phyloP scores from a whole-genome alignment of 1,140 invertebrate species.

The Drosophila subpulchrella region DNA sequence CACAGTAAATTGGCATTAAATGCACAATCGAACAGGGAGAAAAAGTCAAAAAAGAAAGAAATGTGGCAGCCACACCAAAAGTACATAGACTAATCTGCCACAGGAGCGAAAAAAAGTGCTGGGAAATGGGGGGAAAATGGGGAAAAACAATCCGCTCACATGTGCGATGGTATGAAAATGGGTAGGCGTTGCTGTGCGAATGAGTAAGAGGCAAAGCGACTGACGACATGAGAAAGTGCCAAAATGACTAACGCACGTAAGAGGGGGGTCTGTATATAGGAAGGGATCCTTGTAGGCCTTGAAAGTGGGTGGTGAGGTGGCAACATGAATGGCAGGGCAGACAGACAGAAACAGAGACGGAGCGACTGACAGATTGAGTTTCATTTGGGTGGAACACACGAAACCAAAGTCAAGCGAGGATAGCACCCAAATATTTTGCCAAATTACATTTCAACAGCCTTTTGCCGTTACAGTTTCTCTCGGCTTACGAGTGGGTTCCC shows the following conservation, averaged over 20 bases:
- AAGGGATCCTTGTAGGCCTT: slow-evolving; percentile 13
- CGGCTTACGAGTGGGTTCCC: slow-evolving; percentile 12
- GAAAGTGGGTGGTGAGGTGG: slow-evolving; percentile 13
- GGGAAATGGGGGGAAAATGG: background rate
- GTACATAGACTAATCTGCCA: slow-evolving; percentile 62
- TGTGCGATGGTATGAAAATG: slow-evolving; percentile 5
- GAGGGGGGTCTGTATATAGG: background rate
- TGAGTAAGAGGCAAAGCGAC: slow-evolving; percentile 43
- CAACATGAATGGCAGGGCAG: slow-evolving; percentile 52
- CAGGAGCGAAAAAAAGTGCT: slow-evolving; percentile 10
- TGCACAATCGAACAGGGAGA: slow-evolving; percentile 66
- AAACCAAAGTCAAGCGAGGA: slow-evolving; percentile 66
- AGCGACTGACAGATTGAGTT: slow-evolving; percentile 74
- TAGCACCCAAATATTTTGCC: slow-evolving; percentile 71
- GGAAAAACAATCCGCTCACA: slow-evolving; percentile 23
- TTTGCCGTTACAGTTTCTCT: slow-evolving; percentile 54
- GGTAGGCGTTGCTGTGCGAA: slow-evolving; percentile 64
- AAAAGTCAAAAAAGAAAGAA: slow-evolving; percentile 21
- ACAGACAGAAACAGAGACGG: slow-evolving; percentile 32
- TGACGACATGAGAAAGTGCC: slow-evolving; percentile 79
- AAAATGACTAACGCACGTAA: slow-evolving; percentile 75
- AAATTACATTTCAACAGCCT: slow-evolving; percentile 82
- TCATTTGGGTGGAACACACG: slow-evolving; percentile 70
- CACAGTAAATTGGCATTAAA: slow-evolving; percentile 70
- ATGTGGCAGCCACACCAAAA: slow-evolving; percentile 16